phyloP scores from a whole-genome alignment of 2,797 vertebrate genomes.

The Toxotes lorentzi region DNA sequence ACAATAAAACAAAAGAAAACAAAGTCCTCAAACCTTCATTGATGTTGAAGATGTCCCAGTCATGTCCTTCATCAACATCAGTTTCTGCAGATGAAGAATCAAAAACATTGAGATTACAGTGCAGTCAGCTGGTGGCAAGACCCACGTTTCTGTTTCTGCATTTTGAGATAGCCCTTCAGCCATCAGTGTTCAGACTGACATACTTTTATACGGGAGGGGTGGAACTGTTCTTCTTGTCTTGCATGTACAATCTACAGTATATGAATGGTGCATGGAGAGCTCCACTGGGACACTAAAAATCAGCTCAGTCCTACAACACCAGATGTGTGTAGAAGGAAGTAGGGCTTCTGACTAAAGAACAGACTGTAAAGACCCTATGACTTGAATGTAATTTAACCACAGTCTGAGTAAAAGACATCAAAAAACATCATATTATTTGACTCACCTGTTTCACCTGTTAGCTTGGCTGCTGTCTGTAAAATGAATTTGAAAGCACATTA shows the following conservation, averaged over 20 bases:
- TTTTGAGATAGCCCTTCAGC: no score
- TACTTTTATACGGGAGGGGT: neutral
- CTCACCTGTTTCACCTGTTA: constrained; percentile 68
- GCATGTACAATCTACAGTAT: no score
- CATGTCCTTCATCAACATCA: constrained; percentile 87
- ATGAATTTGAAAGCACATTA: neutral
- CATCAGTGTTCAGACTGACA: neutral
- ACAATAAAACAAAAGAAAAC: neutral
- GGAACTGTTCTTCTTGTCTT: neutral
- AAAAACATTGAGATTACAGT: neutral
- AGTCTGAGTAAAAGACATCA: no score
- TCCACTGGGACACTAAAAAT: neutral
- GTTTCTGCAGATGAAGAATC: constrained; percentile 77
- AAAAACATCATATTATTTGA: neutral
- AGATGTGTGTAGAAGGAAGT: no score
- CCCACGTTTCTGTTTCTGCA: no score
- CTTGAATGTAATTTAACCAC: neutral
- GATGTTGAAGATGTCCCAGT: constrained; percentile 90
- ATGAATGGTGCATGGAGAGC: no score
- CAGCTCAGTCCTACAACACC: neutral
- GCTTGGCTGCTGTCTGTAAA: constrained; percentile 55
- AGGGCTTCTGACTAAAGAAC: no score
- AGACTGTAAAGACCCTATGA: no score
- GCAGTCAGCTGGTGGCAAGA: no score
- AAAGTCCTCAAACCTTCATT: constrained; percentile 86